Evolutionary conservation across 1,140 invertebrate genomes (phyloP), one percentile per base, ranked within the genome.

Genomic region (Drosophila leontia): DNA sequence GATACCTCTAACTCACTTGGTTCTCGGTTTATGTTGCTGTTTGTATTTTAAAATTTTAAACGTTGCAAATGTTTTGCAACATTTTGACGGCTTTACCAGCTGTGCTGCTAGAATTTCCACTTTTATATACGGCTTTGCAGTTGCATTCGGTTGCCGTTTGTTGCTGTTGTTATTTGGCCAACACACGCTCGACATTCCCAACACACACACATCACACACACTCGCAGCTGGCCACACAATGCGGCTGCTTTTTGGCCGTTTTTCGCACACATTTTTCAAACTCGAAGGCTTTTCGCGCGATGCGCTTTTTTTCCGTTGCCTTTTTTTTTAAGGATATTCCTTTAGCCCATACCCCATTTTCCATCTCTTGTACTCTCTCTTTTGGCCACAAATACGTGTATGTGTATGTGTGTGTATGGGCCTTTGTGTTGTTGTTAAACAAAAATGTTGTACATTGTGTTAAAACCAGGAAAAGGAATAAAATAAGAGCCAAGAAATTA

Each of bases 61-160:
- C 70, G 70, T 72, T 74, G 55, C 67, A 72, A 74, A 72, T 74
- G 70, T 59, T 74, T 72, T 74, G 70, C 55, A 74, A 74, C 67
- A 72, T 72, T 71, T 71, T 71, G 69, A 44, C 53, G 67, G 69
- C 67, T 50, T 50, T 72, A 3, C 67, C 67, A 74, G 68, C 68
- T 74, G 68, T 44, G 55, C 32, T 37, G n/a, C 62, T 62, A 62
- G 62, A 44, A 60, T 60, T 56, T 42, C 23, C 44, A 50, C 53
- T 60, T 59, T 72, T 74, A 64, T 68, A 26, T 74, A 60, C 50
- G 50, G 48, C 61, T 45, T 45, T 51, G 48, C 44, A 26, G 53
- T 70, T 67, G 62, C 53, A 58, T 45, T 72, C 13, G 42, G 53
- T 45, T 65, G 62, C 19, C 6, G 13, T 37, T 32, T 8, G 13